Base-by-base conservation (phyloP, 2,888 invertebrate species). In the Thera obeliscata region DNA sequence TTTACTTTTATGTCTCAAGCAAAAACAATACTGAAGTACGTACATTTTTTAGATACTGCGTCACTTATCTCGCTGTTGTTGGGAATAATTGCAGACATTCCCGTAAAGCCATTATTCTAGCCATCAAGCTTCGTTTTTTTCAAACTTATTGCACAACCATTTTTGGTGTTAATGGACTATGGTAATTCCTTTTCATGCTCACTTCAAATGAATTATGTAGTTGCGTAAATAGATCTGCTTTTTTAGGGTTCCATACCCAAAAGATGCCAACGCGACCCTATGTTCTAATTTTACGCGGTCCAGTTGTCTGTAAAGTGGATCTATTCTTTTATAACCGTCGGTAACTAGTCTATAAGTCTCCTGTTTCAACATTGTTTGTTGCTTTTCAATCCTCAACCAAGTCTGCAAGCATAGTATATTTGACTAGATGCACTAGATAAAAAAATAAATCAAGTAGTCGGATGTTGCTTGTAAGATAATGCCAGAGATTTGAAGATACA, bases 221-320 rank as follows among this genome's bases (percentile, higher is more conserved):
- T 58, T 66, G 61, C 56, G 66, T 71, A 61, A 68, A 74, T 70
- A 69, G 60, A 58, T 59, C 55, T 69, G 66, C 66, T 67, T 70
- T 43, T 52, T 52, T 33, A 52, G 33, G 33, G 52, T 52, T 52
- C 8, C n/a, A 33, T 33, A 7, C 2, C 50, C 0, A 33, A 43
- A 43, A 7, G 7, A 8, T 7, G 7, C 2, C 9, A 46, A 2
- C 9, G 6, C 2, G 7, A 46, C 9, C 43, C 9, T 46, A 46
- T 46, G 22, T 46, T 9, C 43, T 1, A 46, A 7, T 7, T 7
- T 41, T 41, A 41, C 5, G 41, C 22, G 22, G 38, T 38, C 38
- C 38, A 6, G 8, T 9, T 46, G 43, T 7, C 43, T 46, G 41
- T 5, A 41, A 46, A 7, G 9, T 38, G 38, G 38, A 38, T 38